Evolutionary conservation across 2,113 vertebrate genomes (phyloP).

Genomic region (Hemibagrus wyckioides): DNA sequence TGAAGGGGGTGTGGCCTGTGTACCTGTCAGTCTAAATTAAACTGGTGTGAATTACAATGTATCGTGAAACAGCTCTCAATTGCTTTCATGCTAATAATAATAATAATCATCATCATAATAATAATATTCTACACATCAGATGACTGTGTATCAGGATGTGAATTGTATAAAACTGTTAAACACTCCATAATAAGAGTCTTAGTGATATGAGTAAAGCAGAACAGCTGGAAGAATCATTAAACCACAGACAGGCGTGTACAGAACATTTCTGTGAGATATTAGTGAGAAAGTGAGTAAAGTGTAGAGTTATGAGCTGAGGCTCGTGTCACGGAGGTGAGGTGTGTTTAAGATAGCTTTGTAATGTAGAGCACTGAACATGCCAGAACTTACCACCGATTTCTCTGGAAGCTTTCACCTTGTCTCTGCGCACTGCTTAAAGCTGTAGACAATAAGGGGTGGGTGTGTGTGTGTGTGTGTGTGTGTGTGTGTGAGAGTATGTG

Average conservation of each 20-base stretch:
- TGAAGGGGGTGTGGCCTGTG: not conserved
- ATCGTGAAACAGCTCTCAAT: not conserved
- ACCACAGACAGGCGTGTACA: not conserved
- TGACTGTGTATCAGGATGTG: not conserved
- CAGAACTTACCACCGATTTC: constrained; percentile 25
- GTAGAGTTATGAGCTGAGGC: no score
- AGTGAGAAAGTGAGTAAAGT: no score
- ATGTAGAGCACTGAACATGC: not conserved
- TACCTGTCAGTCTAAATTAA: not conserved
- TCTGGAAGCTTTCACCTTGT: constrained; percentile 3
- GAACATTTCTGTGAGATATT: not conserved
- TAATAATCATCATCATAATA: no score
- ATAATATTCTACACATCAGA: not conserved
- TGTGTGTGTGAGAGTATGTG: not conserved
- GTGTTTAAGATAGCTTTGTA: not conserved
- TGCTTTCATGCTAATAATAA: not conserved
- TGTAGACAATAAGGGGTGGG: not conserved
- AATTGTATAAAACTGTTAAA: not conserved
- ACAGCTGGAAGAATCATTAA: not conserved
- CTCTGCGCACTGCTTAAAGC: not conserved
- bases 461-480: constrained; percentile 12
- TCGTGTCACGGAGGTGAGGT: not conserved
- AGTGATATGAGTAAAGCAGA: not conserved
- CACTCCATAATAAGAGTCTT: not conserved
- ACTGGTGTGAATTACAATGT: not conserved